A percentile compares a stretch with the other conserved stretches of the same genome.
These are phyloP conservation scores for Epinephelus malabaricus DNA, from an alignment of 2,797 vertebrate genomes.

Conservation along the genomic window DNA sequence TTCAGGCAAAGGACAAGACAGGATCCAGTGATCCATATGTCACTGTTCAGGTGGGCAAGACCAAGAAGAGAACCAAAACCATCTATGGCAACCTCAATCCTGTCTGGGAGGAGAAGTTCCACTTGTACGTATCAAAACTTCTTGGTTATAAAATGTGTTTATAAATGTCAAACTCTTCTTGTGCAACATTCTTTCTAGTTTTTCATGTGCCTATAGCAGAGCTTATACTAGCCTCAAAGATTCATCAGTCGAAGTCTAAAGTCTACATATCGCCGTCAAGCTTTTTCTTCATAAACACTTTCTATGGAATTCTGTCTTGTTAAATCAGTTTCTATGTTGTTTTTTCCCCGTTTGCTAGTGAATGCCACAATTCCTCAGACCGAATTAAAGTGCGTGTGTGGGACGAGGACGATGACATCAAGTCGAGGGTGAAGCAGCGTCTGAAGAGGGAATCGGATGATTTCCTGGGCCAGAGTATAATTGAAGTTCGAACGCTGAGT, in stretches of 20 bases:
- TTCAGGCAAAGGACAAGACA: slow-evolving; percentile 99
- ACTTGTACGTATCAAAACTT: slow-evolving; percentile 91
- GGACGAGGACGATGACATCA: slow-evolving; percentile 99
- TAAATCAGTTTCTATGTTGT: background rate
- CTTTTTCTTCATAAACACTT: background rate
- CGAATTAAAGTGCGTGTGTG: slow-evolving; percentile 98
- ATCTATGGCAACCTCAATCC: slow-evolving; percentile 99
- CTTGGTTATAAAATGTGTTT: background rate
- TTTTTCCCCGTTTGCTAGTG: slow-evolving; percentile 79
- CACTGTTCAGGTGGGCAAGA: slow-evolving; percentile 98
- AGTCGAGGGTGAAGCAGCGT: slow-evolving; percentile 97
- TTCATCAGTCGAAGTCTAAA: background rate
- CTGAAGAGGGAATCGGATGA: slow-evolving; percentile 98
- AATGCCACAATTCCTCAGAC: slow-evolving; percentile 99
- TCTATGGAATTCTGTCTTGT: background rate
- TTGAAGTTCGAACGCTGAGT: slow-evolving; percentile 96
- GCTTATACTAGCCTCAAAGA: background rate
- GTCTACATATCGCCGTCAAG: background rate
- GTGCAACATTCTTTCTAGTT: background rate
- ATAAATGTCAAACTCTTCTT: background rate
- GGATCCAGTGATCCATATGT: slow-evolving; percentile 99
- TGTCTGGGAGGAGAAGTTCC: slow-evolving; percentile 98
- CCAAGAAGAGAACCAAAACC: slow-evolving; percentile 98
- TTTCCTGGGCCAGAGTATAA: slow-evolving; percentile 98
- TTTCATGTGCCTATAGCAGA: background rate